These are phyloP conservation scores for Nomada ruficornis DNA, from an alignment of 2,888 invertebrate genomes.

Conservation along the genomic window DNA sequence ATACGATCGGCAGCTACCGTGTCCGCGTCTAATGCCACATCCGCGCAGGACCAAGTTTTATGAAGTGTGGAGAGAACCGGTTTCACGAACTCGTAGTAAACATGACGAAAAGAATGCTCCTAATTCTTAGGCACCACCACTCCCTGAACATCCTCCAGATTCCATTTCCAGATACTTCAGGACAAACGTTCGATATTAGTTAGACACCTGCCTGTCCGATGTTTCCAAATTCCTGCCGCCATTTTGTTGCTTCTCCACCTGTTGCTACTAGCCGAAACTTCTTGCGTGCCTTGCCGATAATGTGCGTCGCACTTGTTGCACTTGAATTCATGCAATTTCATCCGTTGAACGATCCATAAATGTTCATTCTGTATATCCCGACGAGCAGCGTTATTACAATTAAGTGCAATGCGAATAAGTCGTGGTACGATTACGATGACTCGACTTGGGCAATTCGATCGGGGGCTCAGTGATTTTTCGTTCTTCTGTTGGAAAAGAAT, in stretches of 20 bases:
- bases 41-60: slow-evolving; percentile 20
- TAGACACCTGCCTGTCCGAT: not conserved
- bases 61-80: slow-evolving; percentile 44
- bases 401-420: too few relatives aligned
- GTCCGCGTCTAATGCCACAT: slow-evolving; percentile 18
- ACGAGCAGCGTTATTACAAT: too few relatives aligned
- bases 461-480: too few relatives aligned
- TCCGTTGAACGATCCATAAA: too few relatives aligned
- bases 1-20: slow-evolving; percentile 27
- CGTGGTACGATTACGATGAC: too few relatives aligned
- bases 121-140: slow-evolving; percentile 36
- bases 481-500: not conserved
- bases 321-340: too few relatives aligned
- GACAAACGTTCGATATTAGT: not conserved
- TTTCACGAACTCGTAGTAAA: slow-evolving; percentile 51
- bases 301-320: not conserved
- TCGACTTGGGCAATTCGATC: too few relatives aligned
- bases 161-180: not conserved
- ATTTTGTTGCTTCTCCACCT: not conserved
- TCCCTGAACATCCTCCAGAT: not conserved
- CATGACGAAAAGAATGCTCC: slow-evolving; percentile 49
- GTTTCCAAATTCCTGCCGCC: not conserved
- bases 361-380: too few relatives aligned
- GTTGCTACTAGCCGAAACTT: not conserved
- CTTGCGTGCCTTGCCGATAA: not conserved